Evolutionary conservation across 2,113 vertebrate genomes (phyloP).

Genomic region (Antechinus stuartii): DNA sequence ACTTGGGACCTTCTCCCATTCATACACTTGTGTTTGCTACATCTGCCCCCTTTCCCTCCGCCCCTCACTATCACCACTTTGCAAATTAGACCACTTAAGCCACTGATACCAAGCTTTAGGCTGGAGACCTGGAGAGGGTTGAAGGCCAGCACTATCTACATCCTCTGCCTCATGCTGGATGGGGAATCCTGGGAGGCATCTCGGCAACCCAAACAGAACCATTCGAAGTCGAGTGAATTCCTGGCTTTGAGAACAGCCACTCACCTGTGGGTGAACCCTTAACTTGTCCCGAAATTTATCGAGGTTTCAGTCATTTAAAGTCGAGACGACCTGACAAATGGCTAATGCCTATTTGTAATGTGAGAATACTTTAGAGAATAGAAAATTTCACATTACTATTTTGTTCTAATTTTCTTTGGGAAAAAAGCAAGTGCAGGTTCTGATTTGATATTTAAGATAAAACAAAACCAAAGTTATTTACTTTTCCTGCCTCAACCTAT

Average conservation of each 20-base stretch:
- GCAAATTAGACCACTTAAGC: background rate
- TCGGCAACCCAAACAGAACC: background rate
- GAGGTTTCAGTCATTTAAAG: background rate
- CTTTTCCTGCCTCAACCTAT: background rate
- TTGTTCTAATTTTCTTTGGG: constrained; percentile 41
- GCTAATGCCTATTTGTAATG: background rate
- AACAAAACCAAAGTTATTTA: constrained; percentile 17
- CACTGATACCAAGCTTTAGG: background rate
- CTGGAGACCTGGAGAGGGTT: background rate
- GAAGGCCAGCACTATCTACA: background rate
- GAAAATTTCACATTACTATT: constrained; percentile 42
- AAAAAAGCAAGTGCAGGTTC: background rate
- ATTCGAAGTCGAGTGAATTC: background rate
- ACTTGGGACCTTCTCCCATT: background rate
- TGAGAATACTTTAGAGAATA: constrained; percentile 11
- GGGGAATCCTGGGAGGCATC: background rate
- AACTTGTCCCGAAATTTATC: background rate
- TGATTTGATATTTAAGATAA: constrained; percentile 39
- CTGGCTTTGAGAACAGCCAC: background rate
- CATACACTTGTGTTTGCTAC: background rate
- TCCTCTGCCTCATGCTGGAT: background rate
- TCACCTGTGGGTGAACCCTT: background rate
- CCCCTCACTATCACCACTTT: constrained; percentile 14
- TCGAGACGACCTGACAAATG: background rate
- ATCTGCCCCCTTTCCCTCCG: background rate